Base-by-base conservation (phyloP, 2,113 vertebrate species). In the Vulpes vulpes region DNA sequence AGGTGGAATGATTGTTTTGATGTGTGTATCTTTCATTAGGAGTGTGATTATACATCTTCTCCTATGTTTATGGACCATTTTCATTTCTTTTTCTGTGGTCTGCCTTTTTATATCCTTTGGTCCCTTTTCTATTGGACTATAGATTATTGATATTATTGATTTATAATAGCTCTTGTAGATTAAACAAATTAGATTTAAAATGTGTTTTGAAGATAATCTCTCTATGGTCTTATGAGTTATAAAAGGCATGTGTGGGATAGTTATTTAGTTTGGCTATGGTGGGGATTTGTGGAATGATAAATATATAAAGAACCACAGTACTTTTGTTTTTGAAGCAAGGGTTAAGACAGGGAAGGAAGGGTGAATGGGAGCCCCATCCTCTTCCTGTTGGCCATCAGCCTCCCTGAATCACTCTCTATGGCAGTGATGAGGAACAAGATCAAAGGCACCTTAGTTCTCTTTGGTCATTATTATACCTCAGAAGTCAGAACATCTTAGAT, bases 301-400 rank as follows among this genome's bases (percentile, higher is more conserved):
- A 43, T 43, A 43, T 95, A 23, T 78, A 64, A 76, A 96, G 74
- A 95, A 74, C 16, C 22, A 23, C 3, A 30, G 25, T 89, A 79
- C 57, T 91, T 82, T 51, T 95, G 38, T 83, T 53, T 96, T 88
- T 83, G 74, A 89, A 84, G 78, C 25, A 53, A 94, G 55, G 62
- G 20, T 35, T 60, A 6, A 51, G 64, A 11, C 16, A 51, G 51
- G 16, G 27, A 74, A 85, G 11, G 16, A n/a, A 80, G 30, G 14
- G 17, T 25, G 79, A 38, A 22, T 73, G 38, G 53, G 55, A 91
- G 30, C 30, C 60, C 32, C 84, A 2, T 57, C 27, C 17, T 88
- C 9, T 19, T 65, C 2, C 69, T 59, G 38, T 64, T 85, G 57
- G 23, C 55, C n/a, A 4, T 81, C 22, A 67, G 51, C 35, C 62